Percentiles rank a stretch among this genome's conserved stretches.
Conservation (phyloP, 2,113 vertebrate species). For the Phalacrocorax aristotelis region DNA sequence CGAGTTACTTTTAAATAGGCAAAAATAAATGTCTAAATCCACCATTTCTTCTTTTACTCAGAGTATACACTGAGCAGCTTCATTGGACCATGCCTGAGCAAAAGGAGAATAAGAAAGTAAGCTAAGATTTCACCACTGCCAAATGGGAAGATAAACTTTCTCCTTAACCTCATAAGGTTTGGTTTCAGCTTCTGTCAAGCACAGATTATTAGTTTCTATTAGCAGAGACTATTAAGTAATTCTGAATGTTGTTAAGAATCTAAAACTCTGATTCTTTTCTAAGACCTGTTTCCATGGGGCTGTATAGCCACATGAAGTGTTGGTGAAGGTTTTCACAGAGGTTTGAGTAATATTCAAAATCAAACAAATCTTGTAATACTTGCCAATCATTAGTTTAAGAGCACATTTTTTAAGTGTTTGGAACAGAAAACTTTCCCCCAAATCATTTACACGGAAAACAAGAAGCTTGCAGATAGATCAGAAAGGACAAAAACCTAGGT, state of each 20-base stretch:
- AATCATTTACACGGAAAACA: neutral
- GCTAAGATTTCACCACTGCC: neutral
- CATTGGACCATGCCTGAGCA: neutral
- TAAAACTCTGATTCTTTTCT: neutral
- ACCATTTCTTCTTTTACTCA: neutral
- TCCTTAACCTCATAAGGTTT: neutral
- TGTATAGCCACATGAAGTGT: neutral
- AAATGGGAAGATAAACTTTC: neutral
- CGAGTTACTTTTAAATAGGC: neutral
- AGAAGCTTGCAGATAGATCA: neutral
- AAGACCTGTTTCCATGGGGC: neutral
- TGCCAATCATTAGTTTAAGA: neutral
- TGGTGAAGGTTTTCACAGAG: neutral
- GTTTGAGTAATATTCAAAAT: neutral
- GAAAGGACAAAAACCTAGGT: neutral
- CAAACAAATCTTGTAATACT: neutral
- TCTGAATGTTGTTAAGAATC: neutral
- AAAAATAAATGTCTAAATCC: neutral
- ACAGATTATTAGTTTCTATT: neutral
- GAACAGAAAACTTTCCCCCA: neutral
- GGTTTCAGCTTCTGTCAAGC: neutral
- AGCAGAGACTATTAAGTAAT: neutral
- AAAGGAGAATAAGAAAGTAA: neutral
- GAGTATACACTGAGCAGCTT: neutral
- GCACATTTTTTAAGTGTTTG: neutral